Evolutionary conservation across 2,113 vertebrate species (phyloP).

Genomic region (Donacobius atricapilla): DNA sequence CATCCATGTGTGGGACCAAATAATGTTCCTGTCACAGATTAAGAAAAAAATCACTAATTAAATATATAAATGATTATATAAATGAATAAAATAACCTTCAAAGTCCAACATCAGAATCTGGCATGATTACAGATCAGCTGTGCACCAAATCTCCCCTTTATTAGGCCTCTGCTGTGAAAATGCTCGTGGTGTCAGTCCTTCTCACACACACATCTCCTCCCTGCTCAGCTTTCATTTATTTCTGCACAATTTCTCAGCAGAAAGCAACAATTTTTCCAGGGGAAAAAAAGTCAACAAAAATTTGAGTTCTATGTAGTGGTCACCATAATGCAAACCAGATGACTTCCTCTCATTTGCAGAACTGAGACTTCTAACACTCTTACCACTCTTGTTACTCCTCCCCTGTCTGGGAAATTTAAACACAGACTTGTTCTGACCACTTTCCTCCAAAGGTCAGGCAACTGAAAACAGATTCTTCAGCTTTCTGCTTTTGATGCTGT

Average conservation of each 20-base stretch:
- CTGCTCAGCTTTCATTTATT: background rate
- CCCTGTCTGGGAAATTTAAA: background rate
- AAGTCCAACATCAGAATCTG: background rate
- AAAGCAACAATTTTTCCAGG: background rate
- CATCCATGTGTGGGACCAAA: background rate
- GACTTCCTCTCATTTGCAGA: background rate
- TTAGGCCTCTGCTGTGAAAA: background rate
- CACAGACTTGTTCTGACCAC: background rate
- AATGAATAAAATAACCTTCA: background rate
- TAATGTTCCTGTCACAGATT: background rate
- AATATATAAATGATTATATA: background rate
- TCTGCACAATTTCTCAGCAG: background rate
- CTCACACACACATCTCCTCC: background rate
- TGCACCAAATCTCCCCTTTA: background rate
- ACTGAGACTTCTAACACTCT: background rate
- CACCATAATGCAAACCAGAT: background rate
- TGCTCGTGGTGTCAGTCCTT: rapidly evolving
- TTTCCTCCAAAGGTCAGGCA: background rate
- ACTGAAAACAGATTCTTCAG: background rate
- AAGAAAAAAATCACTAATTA: background rate
- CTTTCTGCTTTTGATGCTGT: background rate
- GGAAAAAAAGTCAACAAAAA: background rate
- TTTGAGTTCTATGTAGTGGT: background rate
- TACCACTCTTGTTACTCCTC: background rate
- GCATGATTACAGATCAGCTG: background rate